Base-by-base conservation (phyloP, 1,140 invertebrate species). In the Metaphire vulgaris region DNA sequence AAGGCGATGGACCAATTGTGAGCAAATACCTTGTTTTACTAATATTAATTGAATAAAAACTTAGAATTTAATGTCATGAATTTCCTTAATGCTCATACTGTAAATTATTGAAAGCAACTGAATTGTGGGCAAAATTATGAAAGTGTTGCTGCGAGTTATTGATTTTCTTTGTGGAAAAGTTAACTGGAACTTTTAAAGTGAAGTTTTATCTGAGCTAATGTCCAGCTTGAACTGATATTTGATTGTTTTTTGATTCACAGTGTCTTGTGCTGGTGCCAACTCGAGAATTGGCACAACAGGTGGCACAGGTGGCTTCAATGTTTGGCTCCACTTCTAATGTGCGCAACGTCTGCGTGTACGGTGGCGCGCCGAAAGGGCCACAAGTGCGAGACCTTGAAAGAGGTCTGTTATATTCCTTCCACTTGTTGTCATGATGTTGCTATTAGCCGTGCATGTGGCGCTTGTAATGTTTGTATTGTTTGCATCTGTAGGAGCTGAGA, bases 1-100 rank as follows among this genome's bases (percentile, higher is more conserved):
- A 98, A 81, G 94, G 92, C 0, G 98, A 99, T 85, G 98, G 98
- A 1, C 97, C 98, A 0, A 96, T 99, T 88, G 87, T 92, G 83
- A 87, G 86, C 56, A 15, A 65, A 65, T 26, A 15, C 26, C 56
- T 65, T 65, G 14, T n/a, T n/a, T n/a, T n/a, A n/a, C n/a, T n/a
- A n/a, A n/a, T n/a, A n/a, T n/a, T n/a, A n/a, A n/a, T n/a, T n/a
- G n/a, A n/a, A n/a, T n/a, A n/a, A n/a, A n/a, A n/a, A n/a, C n/a
- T n/a, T n/a, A n/a, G n/a, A n/a, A n/a, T n/a, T n/a, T n/a, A n/a
- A n/a, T n/a, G n/a, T n/a, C n/a, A n/a, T n/a, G n/a, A n/a, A n/a
- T n/a, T n/a, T n/a, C n/a, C n/a, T n/a, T n/a, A n/a, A n/a, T n/a
- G n/a, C n/a, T n/a, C n/a, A n/a, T n/a, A n/a, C n/a, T n/a, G n/a